phyloP scores from a whole-genome alignment of 2,113 vertebrate genomes.

The Chloebia gouldiae region DNA sequence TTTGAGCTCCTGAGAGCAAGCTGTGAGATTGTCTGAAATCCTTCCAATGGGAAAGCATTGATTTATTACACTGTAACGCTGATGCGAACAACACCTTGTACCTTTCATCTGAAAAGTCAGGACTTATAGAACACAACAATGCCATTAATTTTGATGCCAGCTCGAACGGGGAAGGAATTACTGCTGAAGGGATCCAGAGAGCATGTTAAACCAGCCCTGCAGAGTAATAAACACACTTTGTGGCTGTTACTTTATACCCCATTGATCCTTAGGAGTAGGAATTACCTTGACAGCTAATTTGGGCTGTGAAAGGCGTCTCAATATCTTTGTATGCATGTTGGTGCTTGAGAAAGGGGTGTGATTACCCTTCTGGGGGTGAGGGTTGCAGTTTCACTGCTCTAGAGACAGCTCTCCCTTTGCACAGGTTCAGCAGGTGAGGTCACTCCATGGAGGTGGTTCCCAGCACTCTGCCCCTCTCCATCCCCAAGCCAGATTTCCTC shows the following conservation, averaged over 20 bases:
- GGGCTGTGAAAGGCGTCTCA: not conserved
- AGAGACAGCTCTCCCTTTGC: not conserved
- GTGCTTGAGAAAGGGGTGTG: not conserved
- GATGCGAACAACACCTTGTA: slow-evolving; percentile 34
- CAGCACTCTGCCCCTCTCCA: not conserved
- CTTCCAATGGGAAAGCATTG: slow-evolving; percentile 31
- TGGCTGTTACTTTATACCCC: not conserved
- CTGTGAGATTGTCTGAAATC: not conserved
- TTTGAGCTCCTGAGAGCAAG: not conserved
- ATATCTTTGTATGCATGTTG: not conserved
- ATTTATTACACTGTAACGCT: slow-evolving; percentile 55
- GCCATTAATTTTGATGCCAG: slow-evolving; percentile 64
- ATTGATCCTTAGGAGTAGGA: not conserved
- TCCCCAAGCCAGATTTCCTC: not conserved
- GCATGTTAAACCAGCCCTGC: slow-evolving; percentile 43
- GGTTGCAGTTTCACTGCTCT: not conserved
- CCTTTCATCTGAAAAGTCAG: slow-evolving; percentile 63
- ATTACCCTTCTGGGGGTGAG: not conserved
- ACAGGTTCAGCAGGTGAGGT: not conserved
- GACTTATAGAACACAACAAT: slow-evolving; percentile 50
- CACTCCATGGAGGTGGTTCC: fast-evolving
- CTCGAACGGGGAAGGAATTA: slow-evolving; percentile 43
- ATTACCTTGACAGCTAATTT: not conserved
- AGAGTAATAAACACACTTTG: slow-evolving; percentile 12
- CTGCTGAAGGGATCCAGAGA: slow-evolving; percentile 22